Conservation (phyloP, 2,888 invertebrate species). For the Apodemia duryi region DNA sequence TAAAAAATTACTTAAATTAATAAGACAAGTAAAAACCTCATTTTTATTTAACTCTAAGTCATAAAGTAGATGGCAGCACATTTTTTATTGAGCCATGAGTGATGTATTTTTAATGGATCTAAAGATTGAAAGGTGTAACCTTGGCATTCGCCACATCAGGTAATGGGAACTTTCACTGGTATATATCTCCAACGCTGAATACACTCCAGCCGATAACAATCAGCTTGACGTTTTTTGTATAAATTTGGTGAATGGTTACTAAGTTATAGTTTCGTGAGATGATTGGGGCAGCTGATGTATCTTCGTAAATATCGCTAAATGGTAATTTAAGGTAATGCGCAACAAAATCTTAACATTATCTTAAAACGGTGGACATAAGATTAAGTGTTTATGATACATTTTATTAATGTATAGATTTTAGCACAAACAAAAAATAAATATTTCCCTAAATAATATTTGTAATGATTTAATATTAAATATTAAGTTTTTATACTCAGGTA, state of each 20-base stretch:
- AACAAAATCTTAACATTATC: not conserved
- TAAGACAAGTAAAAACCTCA: too few relatives aligned
- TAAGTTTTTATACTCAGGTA: not conserved
- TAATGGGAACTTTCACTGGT: too few relatives aligned
- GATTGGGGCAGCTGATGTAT: not conserved
- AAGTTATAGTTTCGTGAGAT: not conserved
- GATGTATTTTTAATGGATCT: too few relatives aligned
- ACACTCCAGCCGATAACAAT: not conserved
- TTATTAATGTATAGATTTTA: not conserved
- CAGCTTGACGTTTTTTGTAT: not conserved
- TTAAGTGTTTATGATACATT: not conserved
- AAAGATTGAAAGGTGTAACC: too few relatives aligned
- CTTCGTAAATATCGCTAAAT: not conserved
- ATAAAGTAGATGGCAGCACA: not conserved
- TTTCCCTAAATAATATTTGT: constrained; percentile 5
- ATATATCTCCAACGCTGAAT: not conserved
- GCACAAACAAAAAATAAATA: constrained; percentile 3
- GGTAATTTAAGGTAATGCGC: not conserved
- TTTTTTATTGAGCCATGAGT: not conserved
- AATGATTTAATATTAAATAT: not conserved
- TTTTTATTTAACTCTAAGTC: too few relatives aligned
- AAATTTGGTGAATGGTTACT: not conserved
- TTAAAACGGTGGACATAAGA: not conserved
- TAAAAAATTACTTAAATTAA: too few relatives aligned
- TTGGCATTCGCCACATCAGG: too few relatives aligned